These are phyloP conservation scores for Odobenus rosmarus DNA, from an alignment of 2,113 vertebrate species.

Conservation along the genomic window DNA sequence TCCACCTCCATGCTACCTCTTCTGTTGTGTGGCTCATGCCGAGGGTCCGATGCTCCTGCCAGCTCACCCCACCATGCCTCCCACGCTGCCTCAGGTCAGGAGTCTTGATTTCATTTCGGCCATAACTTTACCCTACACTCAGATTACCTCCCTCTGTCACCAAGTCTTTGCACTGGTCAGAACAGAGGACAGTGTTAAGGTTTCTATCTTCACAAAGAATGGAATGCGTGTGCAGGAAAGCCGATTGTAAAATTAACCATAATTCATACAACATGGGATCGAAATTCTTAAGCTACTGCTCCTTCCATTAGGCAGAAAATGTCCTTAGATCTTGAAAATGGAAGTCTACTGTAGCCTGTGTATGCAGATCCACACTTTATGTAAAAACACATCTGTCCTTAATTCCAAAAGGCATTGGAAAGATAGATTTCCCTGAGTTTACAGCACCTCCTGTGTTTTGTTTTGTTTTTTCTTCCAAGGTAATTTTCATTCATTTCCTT, in stretches of 20 bases:
- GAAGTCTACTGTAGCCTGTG: not conserved
- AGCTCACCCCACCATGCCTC: not conserved
- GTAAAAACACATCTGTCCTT: not conserved
- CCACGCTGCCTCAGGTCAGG: not conserved
- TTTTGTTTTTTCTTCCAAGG: not conserved
- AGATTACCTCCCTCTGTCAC: not conserved
- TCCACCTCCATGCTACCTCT: not conserved
- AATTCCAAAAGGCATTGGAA: not conserved
- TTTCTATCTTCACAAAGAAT: not conserved
- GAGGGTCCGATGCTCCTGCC: not conserved
- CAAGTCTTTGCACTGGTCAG: not conserved
- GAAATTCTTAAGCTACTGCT: conserved; percentile 8
- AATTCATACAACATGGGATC: not conserved
- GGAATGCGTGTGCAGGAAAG: not conserved
- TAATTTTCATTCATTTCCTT: not conserved
- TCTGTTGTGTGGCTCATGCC: not conserved
- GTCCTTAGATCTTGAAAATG: not conserved
- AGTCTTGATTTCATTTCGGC: not conserved
- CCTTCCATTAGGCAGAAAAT: not conserved
- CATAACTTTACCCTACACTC: not conserved
- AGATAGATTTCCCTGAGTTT: not conserved
- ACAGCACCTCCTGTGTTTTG: not conserved
- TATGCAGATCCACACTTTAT: not conserved
- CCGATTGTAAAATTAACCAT: not conserved
- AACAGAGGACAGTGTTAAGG: not conserved